Evolutionary conservation across 2,797 vertebrate genomes (phyloP).

Genomic region (Diceros bicornis): DNA sequence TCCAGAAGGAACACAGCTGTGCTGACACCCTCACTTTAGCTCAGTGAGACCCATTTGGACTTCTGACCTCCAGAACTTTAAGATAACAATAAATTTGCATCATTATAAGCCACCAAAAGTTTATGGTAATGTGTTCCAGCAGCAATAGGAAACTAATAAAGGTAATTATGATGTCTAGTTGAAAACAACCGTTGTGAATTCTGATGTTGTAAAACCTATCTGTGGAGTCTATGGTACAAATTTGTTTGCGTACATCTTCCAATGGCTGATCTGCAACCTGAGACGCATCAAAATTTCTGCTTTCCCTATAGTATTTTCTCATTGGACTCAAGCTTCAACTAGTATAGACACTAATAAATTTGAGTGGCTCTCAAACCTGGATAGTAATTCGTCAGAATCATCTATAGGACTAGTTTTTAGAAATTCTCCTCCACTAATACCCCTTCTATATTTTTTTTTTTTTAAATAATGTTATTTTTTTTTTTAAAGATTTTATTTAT

Average conservation of each 20-base stretch:
- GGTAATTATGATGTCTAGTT: not conserved
- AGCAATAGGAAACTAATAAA: slow-evolving; percentile 11
- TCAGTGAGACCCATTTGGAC: not conserved
- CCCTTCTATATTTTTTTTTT: not conserved
- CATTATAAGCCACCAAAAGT: not conserved
- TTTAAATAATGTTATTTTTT: too few relatives aligned
- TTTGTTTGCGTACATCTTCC: not conserved
- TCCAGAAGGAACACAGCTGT: not conserved
- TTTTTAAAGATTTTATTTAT: too few relatives aligned
- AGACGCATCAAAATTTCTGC: not conserved
- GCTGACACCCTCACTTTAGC: not conserved
- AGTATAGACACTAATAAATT: not conserved
- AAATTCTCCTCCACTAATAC: not conserved
- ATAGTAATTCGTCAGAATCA: not conserved
- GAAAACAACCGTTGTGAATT: not conserved
- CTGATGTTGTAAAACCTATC: not conserved
- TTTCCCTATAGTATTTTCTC: slow-evolving; percentile 1
- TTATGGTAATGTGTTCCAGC: not conserved
- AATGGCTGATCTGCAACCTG: not conserved
- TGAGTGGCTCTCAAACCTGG: not conserved
- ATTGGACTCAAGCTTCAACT: not conserved
- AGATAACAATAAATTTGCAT: slow-evolving; percentile 18
- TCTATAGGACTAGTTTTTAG: not conserved
- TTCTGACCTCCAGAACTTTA: not conserved
- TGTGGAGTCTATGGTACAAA: not conserved